Evolutionary conservation across 2,888 invertebrate species (phyloP).

Genomic region (Mallateleia sp.): DNA sequence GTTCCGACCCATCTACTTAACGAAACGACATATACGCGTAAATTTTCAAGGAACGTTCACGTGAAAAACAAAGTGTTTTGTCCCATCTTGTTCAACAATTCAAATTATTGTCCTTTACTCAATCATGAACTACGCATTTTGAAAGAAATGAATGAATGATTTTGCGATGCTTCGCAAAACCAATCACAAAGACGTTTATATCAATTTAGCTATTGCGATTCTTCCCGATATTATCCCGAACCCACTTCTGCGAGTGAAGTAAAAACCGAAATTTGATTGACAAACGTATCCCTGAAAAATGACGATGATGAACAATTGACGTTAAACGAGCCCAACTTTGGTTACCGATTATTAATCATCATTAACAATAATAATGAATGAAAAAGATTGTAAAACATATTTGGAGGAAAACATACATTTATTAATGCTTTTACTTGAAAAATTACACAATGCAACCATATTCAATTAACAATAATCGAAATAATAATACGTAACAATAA

Average conservation of each 20-base stretch:
- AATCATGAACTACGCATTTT: too few species aligned
- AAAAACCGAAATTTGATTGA: slow-evolving; percentile 42
- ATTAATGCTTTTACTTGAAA: too few species aligned
- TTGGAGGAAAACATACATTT: neutral
- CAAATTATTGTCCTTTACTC: too few species aligned
- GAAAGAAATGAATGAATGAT: too few species aligned
- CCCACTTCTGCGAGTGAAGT: too few species aligned
- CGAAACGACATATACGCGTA: slow-evolving; percentile 66
- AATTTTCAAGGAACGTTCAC: slow-evolving; percentile 76
- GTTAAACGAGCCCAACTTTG: slow-evolving; percentile 75
- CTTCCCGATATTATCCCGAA: too few species aligned
- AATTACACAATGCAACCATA: neutral
- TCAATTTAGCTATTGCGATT: too few species aligned
- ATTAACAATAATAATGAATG: neutral
- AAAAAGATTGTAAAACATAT: slow-evolving; percentile 2
- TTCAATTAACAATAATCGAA: neutral
- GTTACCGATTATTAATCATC: slow-evolving; percentile 43
- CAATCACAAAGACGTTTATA: too few species aligned
- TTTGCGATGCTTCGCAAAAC: too few species aligned
- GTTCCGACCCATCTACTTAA: slow-evolving; percentile 43
- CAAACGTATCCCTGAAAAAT: slow-evolving; percentile 77
- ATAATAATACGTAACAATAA: neutral
- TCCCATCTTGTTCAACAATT: neutral
- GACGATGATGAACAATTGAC: slow-evolving; percentile 73
- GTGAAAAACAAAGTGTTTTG: neutral